phyloP scores from a whole-genome alignment of 2,113 vertebrate genomes.

The Embiotoca jacksoni region DNA sequence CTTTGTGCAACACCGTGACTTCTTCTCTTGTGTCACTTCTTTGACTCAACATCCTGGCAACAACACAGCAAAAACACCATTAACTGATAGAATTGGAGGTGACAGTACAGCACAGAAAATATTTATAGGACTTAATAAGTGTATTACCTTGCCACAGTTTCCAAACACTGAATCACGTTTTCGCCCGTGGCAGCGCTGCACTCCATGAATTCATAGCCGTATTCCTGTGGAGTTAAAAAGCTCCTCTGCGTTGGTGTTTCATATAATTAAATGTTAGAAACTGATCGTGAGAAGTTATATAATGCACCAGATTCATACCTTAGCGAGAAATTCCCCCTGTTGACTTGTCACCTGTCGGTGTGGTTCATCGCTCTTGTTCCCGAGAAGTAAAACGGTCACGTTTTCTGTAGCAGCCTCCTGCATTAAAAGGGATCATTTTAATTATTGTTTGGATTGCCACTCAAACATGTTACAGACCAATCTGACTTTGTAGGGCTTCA shows the following conservation, averaged over 20 bases:
- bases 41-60: slow-evolving; percentile 86
- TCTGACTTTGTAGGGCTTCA: not conserved
- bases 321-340: slow-evolving; percentile 86
- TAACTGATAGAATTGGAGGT: not conserved
- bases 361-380: slow-evolving; percentile 90
- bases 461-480: no score
- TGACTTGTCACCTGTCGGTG: slow-evolving; percentile 81
- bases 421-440: slow-evolving; percentile 27
- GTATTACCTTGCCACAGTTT: slow-evolving; percentile 88
- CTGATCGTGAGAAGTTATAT: not conserved
- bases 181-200: slow-evolving; percentile 92
- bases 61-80: slow-evolving; percentile 28
- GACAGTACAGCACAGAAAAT: not conserved
- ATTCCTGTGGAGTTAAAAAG: slow-evolving; percentile 82
- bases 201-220: slow-evolving; percentile 88
- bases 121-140: no score
- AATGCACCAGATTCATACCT: slow-evolving; percentile 78
- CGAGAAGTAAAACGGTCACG: slow-evolving; percentile 87
- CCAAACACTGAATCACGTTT: slow-evolving; percentile 87
- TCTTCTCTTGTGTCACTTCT: slow-evolving; percentile 68
- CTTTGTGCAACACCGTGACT: slow-evolving; percentile 67
- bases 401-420: slow-evolving; percentile 86
- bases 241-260: not conserved
- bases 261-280: not conserved
- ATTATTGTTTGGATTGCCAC: not conserved